phyloP scores from a whole-genome alignment of 2,113 vertebrate species.

The Solea senegalensis region DNA sequence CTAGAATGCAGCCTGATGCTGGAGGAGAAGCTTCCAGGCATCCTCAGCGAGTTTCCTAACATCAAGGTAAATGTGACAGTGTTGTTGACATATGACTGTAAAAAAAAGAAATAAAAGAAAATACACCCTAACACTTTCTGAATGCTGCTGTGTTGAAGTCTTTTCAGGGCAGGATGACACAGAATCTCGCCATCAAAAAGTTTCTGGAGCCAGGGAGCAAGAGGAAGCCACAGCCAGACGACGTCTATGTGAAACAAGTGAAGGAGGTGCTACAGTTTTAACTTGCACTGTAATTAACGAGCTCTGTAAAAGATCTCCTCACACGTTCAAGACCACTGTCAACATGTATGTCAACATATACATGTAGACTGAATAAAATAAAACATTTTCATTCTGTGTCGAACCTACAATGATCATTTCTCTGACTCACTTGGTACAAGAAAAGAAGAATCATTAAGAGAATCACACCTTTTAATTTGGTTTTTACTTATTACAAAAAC shows the following conservation, averaged over 20 bases:
- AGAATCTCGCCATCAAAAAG: slow-evolving; percentile 81
- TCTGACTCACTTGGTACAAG: neutral
- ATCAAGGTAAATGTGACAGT: slow-evolving; percentile 82
- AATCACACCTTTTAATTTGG: slow-evolving; percentile 27
- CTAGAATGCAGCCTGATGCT: slow-evolving; percentile 87
- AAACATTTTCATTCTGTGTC: slow-evolving; percentile 11
- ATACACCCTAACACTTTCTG: neutral
- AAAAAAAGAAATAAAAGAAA: neutral
- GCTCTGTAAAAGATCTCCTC: neutral
- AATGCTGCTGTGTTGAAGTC: slow-evolving; percentile 56
- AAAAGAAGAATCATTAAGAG: neutral
- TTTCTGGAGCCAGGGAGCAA: slow-evolving; percentile 91
- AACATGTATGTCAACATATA: neutral
- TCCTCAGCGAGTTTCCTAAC: slow-evolving; percentile 83
- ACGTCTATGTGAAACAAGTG: slow-evolving; percentile 57
- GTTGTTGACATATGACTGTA: neutral
- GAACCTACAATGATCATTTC: neutral
- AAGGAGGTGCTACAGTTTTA: slow-evolving; percentile 72
- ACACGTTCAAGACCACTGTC: neutral
- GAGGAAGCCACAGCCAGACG: slow-evolving; percentile 82
- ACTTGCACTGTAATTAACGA: neutral
- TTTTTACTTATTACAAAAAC: slow-evolving; percentile 7
- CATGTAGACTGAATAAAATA: slow-evolving; percentile 15
- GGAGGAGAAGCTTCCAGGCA: slow-evolving; percentile 82
- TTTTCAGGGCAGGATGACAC: slow-evolving; percentile 86